Conservation (phyloP, 2,113 vertebrate genomes). For the Formicarius rufipectus region DNA sequence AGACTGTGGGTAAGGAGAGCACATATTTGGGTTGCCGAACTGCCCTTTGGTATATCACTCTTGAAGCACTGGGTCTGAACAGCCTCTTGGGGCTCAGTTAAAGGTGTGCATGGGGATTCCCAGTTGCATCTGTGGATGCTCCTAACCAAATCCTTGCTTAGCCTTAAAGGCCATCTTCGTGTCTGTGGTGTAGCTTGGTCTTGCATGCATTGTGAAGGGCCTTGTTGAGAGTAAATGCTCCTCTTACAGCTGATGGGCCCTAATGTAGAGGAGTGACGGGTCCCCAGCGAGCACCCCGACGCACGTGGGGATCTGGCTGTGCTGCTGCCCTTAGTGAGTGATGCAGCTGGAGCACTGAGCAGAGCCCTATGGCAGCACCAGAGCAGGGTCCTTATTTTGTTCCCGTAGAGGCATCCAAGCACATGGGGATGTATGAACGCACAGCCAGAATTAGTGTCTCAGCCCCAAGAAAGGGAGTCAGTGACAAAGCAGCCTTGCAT, state of each 20-base stretch:
- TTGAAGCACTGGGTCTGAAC: neutral
- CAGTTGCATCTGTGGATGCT: neutral
- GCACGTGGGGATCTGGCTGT: fast-evolving
- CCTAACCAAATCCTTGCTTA: neutral
- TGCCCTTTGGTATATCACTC: neutral
- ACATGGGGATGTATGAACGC: fast-evolving
- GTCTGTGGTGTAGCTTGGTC: neutral
- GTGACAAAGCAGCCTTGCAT: neutral
- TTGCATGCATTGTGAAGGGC: neutral
- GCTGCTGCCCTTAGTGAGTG: fast-evolving
- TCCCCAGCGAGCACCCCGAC: fast-evolving
- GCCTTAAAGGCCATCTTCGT: neutral
- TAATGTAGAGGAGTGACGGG: neutral
- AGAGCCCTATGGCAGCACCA: neutral
- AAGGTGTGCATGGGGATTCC: neutral
- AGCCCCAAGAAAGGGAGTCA: neutral
- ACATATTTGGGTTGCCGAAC: neutral
- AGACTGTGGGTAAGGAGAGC: neutral
- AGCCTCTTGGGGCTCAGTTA: neutral
- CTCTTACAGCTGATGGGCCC: neutral
- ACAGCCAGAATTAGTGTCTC: neutral
- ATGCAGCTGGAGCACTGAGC: neutral
- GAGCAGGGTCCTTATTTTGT: neutral
- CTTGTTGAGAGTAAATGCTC: neutral
- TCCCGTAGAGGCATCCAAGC: neutral